A percentile compares a stretch with the other conserved stretches of the same genome.
phyloP scores from a whole-genome alignment of 2,113 vertebrate genomes.

The Campylomormyrus tamandua region DNA sequence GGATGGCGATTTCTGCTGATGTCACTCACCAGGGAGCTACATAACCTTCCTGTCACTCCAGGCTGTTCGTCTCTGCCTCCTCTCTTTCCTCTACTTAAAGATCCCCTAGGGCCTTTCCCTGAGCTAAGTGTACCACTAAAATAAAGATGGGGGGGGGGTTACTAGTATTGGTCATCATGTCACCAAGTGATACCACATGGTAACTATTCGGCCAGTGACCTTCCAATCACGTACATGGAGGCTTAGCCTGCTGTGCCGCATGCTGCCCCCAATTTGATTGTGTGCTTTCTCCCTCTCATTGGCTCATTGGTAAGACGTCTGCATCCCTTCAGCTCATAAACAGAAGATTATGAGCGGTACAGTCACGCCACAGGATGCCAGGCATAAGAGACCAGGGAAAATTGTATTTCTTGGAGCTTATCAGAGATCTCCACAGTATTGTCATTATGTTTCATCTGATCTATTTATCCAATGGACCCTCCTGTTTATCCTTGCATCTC shows the following conservation, averaged over 20 bases:
- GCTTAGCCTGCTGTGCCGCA: not conserved
- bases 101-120: not conserved
- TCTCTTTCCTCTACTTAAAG: conserved; percentile 11
- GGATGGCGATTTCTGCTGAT: not conserved
- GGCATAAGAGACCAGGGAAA: not conserved
- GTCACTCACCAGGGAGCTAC: not conserved
- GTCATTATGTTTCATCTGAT: not conserved
- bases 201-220: not conserved
- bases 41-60: not conserved
- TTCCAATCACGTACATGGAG: not conserved
- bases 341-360: not conserved
- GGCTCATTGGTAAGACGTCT: not conserved
- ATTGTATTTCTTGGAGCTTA: not conserved
- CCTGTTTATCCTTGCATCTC: not conserved
- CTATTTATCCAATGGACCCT: not conserved
- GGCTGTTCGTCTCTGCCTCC: not conserved
- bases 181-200: not conserved
- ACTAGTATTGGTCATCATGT: not conserved
- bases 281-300: not conserved
- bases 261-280: not conserved
- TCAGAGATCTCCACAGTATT: not conserved
- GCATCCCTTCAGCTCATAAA: not conserved
- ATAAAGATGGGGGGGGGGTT: not conserved
- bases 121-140: not conserved
- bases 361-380: not conserved